Evolutionary conservation across 2,888 invertebrate genomes (phyloP).

Genomic region (Clanis bilineata): DNA sequence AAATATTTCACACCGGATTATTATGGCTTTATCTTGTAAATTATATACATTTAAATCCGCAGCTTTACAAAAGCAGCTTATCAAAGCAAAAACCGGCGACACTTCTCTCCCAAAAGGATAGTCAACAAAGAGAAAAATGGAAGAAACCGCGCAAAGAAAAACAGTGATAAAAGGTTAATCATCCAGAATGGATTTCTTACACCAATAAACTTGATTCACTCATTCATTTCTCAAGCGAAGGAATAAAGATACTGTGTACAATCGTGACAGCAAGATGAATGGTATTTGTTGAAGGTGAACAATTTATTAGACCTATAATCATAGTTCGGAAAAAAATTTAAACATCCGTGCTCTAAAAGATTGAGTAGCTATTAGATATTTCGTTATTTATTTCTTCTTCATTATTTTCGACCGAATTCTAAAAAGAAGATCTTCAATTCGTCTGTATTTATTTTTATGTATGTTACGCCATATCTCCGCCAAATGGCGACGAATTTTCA

Average conservation of each 20-base stretch:
- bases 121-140: conserved; percentile 32
- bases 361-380: conserved; percentile 2
- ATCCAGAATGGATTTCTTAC: conserved; percentile 54
- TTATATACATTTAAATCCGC: conserved; percentile 18
- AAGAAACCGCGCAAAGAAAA: conserved; percentile 40
- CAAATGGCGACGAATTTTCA: too few species aligned
- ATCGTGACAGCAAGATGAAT: conserved; percentile 53
- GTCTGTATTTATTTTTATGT: too few species aligned
- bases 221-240: conserved; percentile 47
- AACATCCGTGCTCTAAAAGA: conserved; percentile 16
- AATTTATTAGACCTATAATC: conserved; percentile 49
- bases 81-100: conserved; percentile 25
- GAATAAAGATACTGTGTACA: conserved; percentile 47
- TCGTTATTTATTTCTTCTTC: not conserved
- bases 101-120: conserved; percentile 24
- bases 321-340: conserved; percentile 21
- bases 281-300: conserved; percentile 53
- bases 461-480: too few species aligned
- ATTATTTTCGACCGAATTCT: too few species aligned
- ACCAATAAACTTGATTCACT: conserved; percentile 53
- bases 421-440: too few species aligned
- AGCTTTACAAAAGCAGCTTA: conserved; percentile 18
- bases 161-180: conserved; percentile 56
- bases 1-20: not conserved
- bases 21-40: conserved; percentile 12